Evolutionary conservation across 2,113 vertebrate genomes (phyloP).

Genomic region (Cichladusa arquata): DNA sequence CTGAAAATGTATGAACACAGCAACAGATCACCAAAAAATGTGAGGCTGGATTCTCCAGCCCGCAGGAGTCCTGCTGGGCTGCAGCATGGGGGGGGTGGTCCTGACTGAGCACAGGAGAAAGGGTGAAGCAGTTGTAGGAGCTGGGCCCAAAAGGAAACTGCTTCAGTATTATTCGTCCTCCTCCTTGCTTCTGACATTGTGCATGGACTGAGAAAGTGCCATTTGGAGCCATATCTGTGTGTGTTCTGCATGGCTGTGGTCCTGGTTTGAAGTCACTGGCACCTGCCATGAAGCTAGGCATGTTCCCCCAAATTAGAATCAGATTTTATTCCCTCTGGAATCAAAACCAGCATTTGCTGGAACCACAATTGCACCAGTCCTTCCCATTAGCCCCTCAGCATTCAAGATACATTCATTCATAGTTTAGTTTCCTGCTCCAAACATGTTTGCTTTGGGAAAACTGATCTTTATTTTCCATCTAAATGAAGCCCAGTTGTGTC

Average conservation of each 20-base stretch:
- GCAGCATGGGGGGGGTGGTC: not conserved
- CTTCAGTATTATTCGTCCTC: rapidly evolving
- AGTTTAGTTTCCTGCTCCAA: not conserved
- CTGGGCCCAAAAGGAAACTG: not conserved
- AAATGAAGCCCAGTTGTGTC: slow-evolving; percentile 11
- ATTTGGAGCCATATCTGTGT: not conserved
- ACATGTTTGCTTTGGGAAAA: not conserved
- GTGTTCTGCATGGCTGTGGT: not conserved
- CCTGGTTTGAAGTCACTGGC: not conserved
- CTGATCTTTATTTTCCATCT: not conserved
- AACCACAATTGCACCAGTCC: not conserved
- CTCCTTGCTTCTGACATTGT: rapidly evolving
- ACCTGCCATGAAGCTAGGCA: not conserved
- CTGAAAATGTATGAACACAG: not conserved
- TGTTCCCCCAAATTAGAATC: not conserved
- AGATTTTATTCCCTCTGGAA: not conserved
- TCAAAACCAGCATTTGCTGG: not conserved
- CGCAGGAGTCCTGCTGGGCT: rapidly evolving
- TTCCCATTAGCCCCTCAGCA: not conserved
- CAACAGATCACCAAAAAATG: slow-evolving; percentile 49
- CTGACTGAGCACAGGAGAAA: not conserved
- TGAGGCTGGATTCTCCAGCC: not conserved
- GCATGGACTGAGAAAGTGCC: not conserved
- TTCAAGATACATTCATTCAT: not conserved
- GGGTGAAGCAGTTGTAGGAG: not conserved